Base-by-base conservation (phyloP, 2,888 invertebrate species). In the Neoascia interrupta region DNA sequence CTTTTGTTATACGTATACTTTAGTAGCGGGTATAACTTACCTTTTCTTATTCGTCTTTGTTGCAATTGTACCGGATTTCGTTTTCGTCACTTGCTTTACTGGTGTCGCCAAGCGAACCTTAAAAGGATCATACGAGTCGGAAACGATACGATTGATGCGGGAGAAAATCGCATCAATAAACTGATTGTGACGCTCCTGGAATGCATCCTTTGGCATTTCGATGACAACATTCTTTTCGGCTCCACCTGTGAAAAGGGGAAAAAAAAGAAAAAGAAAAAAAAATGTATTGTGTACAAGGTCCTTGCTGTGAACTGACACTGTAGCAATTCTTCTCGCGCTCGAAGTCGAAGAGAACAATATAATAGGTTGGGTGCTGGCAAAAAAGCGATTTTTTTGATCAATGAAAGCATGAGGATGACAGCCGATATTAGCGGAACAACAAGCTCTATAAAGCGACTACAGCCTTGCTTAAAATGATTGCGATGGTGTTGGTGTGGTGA, bases 111-210 rank as follows among this genome's bases (percentile, higher is more conserved):
- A 81, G 49, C 87, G 85, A 0, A 96, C 96, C 81, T 94, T 93
- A 66, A 96, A 96, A 0, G 96, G 96, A 86, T 96, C 96, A 88
- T 95, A 96, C 51, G 94, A 94, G 81, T 92, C 91, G 49, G 93
- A 91, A 81, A 96, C 89, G 70, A 96, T 94, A 82, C 93, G 92
- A 89, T 96, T 96, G 89, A 96, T 95, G 83, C 95, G 92, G 66
- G 92, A 92, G 81, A 96, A 90, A 82, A 96, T 94, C 83, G 93
- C 94, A 89, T 96, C 96, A 64, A 95, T 94, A 87, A 95, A 96
- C 82, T 93, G 92, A 89, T 96, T 96, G 90, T 96, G 96, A 85
- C 95, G 95, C 53, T 93, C 91, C 92, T 31, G 95, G 93, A 81
- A 95, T 54, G 85, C 86, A 81, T 84, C 85, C 81, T 83, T 85